Percentiles rank a stretch among this genome's conserved stretches.
These are phyloP conservation scores for Panurus biarmicus DNA, from an alignment of 2,113 vertebrate genomes.

Conservation along the genomic window DNA sequence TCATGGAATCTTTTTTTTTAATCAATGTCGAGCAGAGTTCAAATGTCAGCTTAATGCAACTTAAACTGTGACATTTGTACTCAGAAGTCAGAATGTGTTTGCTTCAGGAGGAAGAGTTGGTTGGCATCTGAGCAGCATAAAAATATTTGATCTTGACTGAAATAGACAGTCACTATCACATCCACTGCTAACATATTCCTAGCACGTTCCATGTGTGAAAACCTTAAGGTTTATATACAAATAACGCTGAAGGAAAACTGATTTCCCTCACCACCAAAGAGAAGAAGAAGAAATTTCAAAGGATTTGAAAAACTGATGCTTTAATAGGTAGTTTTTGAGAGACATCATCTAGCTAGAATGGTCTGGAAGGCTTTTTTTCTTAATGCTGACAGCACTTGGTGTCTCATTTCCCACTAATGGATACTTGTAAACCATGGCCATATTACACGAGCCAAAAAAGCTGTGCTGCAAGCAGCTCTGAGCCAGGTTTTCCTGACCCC, in stretches of 20 bases:
- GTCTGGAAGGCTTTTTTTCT: background rate
- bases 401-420: conserved; percentile 4
- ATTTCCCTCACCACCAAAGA: background rate
- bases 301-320: background rate
- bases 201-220: background rate
- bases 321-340: background rate
- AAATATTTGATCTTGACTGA: conserved; percentile 25
- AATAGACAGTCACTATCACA: background rate
- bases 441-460: background rate
- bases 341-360: background rate
- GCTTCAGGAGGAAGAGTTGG: background rate
- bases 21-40: background rate
- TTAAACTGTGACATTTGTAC: background rate
- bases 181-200: background rate
- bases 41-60: background rate
- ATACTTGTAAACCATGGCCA: background rate
- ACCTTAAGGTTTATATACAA: background rate
- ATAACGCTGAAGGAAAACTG: background rate
- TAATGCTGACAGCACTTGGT: background rate
- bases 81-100: background rate
- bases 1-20: background rate
- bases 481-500: background rate
- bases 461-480: background rate
- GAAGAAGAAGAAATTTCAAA: background rate
- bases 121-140: background rate